Evolutionary conservation across 2,797 vertebrate genomes (phyloP).

Genomic region (Rhynchonycteris naso): DNA sequence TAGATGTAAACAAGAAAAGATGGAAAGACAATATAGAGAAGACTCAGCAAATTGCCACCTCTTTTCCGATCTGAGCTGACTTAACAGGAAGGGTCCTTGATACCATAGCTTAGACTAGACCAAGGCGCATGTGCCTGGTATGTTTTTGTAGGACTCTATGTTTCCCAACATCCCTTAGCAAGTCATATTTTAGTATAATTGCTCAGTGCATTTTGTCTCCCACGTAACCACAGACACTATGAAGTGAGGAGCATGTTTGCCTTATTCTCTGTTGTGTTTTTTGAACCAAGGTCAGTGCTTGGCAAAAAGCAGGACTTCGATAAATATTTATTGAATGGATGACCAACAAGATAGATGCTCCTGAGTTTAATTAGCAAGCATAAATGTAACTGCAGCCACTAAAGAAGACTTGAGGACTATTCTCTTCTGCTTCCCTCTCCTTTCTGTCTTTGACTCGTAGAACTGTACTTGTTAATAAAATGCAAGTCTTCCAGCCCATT

Average conservation of each 20-base stretch:
- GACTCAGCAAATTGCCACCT: background rate
- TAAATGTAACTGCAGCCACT: background rate
- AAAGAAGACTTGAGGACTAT: background rate
- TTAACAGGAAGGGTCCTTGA: background rate
- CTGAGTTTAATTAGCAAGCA: background rate
- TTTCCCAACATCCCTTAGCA: background rate
- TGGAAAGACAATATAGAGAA: background rate
- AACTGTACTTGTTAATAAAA: background rate
- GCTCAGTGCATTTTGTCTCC: background rate
- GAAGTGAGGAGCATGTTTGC: background rate
- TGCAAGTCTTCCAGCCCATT: background rate
- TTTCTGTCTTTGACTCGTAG: background rate
- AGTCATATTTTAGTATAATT: background rate
- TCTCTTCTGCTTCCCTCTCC: background rate
- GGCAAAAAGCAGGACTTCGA: background rate
- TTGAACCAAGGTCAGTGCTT: background rate
- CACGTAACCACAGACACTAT: background rate
- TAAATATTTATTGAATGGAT: background rate
- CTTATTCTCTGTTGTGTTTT: background rate
- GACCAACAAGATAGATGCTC: background rate
- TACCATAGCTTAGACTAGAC: background rate
- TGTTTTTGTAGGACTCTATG: background rate
- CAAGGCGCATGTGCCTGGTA: background rate
- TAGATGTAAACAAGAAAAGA: background rate
- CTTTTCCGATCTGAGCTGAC: background rate